phyloP scores from a whole-genome alignment of 2,113 vertebrate species.

The Micronycteris hirsuta region DNA sequence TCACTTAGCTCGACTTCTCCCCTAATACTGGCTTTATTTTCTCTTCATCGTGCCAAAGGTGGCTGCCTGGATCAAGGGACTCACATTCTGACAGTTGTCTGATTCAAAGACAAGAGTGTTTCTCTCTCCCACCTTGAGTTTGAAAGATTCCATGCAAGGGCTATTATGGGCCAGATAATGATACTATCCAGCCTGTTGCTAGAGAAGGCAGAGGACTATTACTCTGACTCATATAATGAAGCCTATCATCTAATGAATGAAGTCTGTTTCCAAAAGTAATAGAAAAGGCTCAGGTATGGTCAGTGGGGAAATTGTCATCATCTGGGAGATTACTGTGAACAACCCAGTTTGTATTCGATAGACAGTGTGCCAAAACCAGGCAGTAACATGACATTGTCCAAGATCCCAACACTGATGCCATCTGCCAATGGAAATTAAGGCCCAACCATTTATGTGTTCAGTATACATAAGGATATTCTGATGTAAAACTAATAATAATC shows the following conservation, averaged over 20 bases:
- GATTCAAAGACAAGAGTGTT: background rate
- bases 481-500: background rate
- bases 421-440: background rate
- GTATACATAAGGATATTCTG: background rate
- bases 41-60: background rate
- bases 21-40: background rate
- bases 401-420: background rate
- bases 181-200: background rate
- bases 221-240: background rate
- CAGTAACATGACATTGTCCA: background rate
- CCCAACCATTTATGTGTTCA: background rate
- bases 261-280: slow-evolving; percentile 1
- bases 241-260: background rate
- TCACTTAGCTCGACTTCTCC: background rate
- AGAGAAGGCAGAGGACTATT: background rate
- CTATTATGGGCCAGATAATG: background rate
- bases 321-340: background rate
- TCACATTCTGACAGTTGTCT: background rate
- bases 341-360: background rate
- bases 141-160: background rate
- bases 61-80: background rate
- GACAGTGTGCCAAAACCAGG: background rate
- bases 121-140: background rate
- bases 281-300: background rate
- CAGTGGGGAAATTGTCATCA: background rate